Evolutionary conservation across 2,797 vertebrate species (phyloP).

Genomic region (Chromis chromis): DNA sequence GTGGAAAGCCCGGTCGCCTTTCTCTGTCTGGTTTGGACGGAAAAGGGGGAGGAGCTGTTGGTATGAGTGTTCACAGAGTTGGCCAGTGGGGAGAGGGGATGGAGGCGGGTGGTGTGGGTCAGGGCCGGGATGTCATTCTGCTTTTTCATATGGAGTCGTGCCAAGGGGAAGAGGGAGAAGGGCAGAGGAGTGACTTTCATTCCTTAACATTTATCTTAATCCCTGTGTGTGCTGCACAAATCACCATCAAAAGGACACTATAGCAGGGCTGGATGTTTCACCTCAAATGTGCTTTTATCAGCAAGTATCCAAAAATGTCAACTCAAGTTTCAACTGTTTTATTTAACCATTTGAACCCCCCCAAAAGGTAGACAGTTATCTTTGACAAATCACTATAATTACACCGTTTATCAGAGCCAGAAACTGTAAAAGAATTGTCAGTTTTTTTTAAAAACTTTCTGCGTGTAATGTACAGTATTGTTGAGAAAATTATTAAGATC

Average conservation of each 20-base stretch:
- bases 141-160: constrained; percentile 46
- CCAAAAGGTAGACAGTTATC: no score
- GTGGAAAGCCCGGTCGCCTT: constrained; percentile 56
- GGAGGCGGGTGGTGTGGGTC: constrained; percentile 39
- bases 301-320: not conserved
- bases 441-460: no score
- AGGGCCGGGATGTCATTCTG: constrained; percentile 52
- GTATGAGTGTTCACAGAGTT: constrained; percentile 47
- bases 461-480: no score
- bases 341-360: no score
- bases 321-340: no score
- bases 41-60: constrained; percentile 70
- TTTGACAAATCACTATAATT: no score
- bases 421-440: no score
- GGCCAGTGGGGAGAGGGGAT: constrained; percentile 51
- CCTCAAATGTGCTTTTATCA: constrained; percentile 2
- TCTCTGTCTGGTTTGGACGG: constrained; percentile 63
- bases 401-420: no score
- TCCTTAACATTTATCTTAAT: constrained; percentile 40
- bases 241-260: not conserved
- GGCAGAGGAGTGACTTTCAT: constrained; percentile 42
- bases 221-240: constrained; percentile 9
- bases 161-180: constrained; percentile 31
- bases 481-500: no score
- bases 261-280: not conserved